Evolutionary conservation across 2,888 invertebrate species (phyloP).

Genomic region (Tetranychus piercei): DNA sequence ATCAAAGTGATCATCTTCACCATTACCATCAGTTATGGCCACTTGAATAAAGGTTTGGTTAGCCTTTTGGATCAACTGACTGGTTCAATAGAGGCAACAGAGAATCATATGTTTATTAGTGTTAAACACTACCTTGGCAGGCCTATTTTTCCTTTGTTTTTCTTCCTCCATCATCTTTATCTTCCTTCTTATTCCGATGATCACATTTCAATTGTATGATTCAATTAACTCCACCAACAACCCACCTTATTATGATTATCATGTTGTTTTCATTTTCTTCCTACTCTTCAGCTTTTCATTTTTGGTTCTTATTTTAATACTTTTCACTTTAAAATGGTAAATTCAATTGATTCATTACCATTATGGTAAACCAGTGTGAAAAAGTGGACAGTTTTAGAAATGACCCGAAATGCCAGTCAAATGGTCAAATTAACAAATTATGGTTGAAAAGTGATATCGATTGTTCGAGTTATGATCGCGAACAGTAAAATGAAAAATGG

Average conservation of each 20-base stretch:
- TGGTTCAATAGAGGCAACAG: too few relatives aligned
- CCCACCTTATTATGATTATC: background rate
- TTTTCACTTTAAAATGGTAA: too few relatives aligned
- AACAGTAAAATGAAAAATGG: too few relatives aligned
- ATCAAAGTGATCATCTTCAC: background rate
- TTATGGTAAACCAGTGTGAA: too few relatives aligned
- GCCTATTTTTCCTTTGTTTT: too few relatives aligned
- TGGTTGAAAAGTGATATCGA: too few relatives aligned
- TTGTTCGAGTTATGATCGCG: too few relatives aligned
- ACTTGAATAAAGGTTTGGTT: background rate
- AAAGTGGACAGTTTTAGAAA: too few relatives aligned
- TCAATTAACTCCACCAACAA: constrained; percentile 1
- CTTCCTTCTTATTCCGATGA: background rate
- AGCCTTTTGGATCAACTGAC: background rate
- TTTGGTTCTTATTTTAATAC: background rate
- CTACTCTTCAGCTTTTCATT: background rate
- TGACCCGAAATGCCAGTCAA: too few relatives aligned
- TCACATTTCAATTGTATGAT: background rate
- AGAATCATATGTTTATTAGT: background rate
- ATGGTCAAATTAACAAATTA: too few relatives aligned
- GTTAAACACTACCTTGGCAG: background rate
- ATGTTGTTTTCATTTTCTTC: background rate
- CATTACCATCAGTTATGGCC: background rate
- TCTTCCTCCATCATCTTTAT: background rate
- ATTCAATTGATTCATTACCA: too few relatives aligned